Conservation (phyloP, 1,140 invertebrate genomes). For the Campodea augens region DNA sequence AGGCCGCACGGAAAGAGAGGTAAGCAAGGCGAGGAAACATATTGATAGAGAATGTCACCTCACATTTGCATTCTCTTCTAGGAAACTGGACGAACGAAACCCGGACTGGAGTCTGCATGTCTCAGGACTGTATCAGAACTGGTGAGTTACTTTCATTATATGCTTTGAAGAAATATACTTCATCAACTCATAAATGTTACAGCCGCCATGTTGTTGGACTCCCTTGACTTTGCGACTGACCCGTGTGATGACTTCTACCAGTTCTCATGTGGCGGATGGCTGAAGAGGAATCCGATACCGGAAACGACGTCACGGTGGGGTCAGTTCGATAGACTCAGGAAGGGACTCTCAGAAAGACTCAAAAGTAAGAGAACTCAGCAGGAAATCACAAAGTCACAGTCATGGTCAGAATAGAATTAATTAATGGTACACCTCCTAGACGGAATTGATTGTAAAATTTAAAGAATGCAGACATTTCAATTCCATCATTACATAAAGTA, state of each 20-base stretch:
- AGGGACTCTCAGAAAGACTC: neutral
- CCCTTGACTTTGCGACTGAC: constrained; percentile 53
- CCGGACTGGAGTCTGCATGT: neutral
- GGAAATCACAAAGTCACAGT: too few relatives aligned
- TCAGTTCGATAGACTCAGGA: neutral
- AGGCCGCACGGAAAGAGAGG: too few relatives aligned
- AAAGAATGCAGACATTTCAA: too few relatives aligned
- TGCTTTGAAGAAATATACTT: neutral
- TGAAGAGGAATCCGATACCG: constrained; percentile 59
- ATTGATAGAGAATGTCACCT: too few relatives aligned
- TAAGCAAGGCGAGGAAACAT: too few relatives aligned
- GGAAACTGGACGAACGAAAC: neutral
- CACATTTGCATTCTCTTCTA: too few relatives aligned
- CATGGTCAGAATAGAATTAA: too few relatives aligned
- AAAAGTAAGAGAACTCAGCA: too few relatives aligned
- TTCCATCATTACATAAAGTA: too few relatives aligned
- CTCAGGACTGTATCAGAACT: neutral
- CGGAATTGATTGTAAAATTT: too few relatives aligned
- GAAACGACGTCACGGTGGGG: constrained; percentile 14
- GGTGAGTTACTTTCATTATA: neutral
- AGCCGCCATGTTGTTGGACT: constrained; percentile 45
- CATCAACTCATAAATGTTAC: constrained; percentile 13
- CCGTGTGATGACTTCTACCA: constrained; percentile 85
- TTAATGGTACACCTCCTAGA: too few relatives aligned
- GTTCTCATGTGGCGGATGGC: constrained; percentile 77